Conservation (phyloP, 2,113 vertebrate genomes). For the Tragelaphus buxtoni region DNA sequence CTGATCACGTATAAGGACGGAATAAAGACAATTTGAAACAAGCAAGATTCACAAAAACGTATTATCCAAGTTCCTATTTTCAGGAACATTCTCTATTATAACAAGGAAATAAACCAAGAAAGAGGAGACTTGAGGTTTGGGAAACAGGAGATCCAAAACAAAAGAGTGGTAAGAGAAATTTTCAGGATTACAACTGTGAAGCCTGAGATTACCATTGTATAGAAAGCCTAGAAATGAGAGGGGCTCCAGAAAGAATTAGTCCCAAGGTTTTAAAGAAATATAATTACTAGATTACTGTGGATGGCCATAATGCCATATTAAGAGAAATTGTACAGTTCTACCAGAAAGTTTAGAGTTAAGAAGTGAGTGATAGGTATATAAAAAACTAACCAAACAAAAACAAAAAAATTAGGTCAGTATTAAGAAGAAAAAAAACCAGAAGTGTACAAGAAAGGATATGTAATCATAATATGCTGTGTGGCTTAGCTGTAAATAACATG, state of each 20-base stretch:
- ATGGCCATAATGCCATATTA: not conserved
- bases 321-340: not conserved
- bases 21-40: not conserved
- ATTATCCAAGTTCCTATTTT: not conserved
- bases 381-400: not conserved
- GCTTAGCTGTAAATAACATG: not conserved
- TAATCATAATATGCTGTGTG: not conserved
- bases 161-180: not conserved
- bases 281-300: not conserved
- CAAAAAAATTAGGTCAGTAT: not conserved
- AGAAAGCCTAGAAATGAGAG: not conserved
- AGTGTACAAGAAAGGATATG: not conserved
- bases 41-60: not conserved
- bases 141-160: not conserved
- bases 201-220: not conserved
- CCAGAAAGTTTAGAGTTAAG: not conserved
- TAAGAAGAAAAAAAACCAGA: not conserved
- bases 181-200: not conserved
- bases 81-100: not conserved
- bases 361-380: not conserved
- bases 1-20: not conserved
- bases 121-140: not conserved
- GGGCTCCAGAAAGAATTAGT: not conserved
- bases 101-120: not conserved
- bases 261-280: not conserved